phyloP scores from a whole-genome alignment of 35 echinoderm and acorn worm species.

The Hemicentrotus pulcherrimus region DNA sequence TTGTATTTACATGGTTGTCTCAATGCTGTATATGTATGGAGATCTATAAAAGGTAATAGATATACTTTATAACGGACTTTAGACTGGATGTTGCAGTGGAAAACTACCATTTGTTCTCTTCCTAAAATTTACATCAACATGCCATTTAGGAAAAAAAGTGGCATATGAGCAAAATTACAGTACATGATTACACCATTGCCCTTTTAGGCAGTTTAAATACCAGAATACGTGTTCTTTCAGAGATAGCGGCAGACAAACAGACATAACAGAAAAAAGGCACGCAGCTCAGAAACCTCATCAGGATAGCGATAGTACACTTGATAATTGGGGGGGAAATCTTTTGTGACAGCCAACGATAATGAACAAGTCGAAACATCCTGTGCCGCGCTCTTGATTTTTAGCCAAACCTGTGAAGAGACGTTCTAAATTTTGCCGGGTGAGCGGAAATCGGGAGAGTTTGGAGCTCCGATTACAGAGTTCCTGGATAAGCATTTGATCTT shows the following conservation, averaged over 20 bases:
- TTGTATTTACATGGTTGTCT: too few relatives aligned
- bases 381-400: slow-evolving; percentile 6
- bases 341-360: slow-evolving; percentile 45
- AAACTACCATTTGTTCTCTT: too few relatives aligned
- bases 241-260: neutral
- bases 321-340: slow-evolving; percentile 46
- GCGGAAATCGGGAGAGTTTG: slow-evolving; percentile 30
- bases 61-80: too few relatives aligned
- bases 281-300: neutral
- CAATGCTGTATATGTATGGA: too few relatives aligned
- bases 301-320: neutral
- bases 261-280: neutral
- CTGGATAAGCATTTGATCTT: slow-evolving; percentile 33
- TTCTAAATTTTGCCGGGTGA: slow-evolving; percentile 23
- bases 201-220: neutral
- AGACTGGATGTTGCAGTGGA: too few relatives aligned
- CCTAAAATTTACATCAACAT: too few relatives aligned
- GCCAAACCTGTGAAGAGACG: slow-evolving; percentile 41
- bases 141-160: too few relatives aligned
- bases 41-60: too few relatives aligned
- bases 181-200: neutral
- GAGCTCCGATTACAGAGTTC: slow-evolving; percentile 5
- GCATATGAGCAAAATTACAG: neutral
- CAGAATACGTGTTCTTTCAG: neutral
- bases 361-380: slow-evolving; percentile 40